These are phyloP conservation scores for Bovichtus variegatus DNA, from an alignment of 2,797 vertebrate species.

Conservation along the genomic window DNA sequence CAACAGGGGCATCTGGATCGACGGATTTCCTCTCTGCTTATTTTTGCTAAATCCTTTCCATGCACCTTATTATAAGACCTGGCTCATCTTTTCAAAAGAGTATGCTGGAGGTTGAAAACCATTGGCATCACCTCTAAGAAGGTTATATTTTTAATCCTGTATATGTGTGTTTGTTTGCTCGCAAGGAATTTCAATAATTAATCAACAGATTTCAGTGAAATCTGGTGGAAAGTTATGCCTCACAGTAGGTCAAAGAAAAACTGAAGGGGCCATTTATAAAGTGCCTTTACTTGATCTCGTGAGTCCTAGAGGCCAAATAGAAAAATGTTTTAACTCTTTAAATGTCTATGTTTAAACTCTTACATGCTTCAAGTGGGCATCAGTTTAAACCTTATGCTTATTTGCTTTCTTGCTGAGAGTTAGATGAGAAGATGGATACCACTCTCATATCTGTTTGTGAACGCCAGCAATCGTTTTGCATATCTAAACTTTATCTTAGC, in stretches of 20 bases:
- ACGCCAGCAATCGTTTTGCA: background rate
- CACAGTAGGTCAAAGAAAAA: background rate
- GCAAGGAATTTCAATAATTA: background rate
- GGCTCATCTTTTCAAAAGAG: conserved; percentile 41
- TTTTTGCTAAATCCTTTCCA: conserved; percentile 33
- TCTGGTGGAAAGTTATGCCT: background rate
- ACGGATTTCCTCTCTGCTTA: conserved; percentile 49
- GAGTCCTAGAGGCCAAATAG: background rate
- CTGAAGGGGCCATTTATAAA: background rate
- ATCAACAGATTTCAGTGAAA: background rate
- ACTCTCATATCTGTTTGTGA: background rate
- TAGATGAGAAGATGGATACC: background rate
- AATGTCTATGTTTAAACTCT: background rate
- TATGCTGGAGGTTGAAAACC: conserved; percentile 4
- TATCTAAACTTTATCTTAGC: background rate
- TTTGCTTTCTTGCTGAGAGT: background rate
- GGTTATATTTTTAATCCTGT: background rate
- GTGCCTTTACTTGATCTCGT: background rate
- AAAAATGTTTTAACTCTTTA: background rate
- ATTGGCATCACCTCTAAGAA: background rate
- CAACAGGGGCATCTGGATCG: conserved; percentile 42
- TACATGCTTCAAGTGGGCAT: background rate
- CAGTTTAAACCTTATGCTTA: background rate
- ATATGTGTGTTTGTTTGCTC: background rate
- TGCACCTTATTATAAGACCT: conserved; percentile 21